Evolutionary conservation across 2,888 invertebrate genomes (phyloP).

Genomic region (Bedellia somnulentella): DNA sequence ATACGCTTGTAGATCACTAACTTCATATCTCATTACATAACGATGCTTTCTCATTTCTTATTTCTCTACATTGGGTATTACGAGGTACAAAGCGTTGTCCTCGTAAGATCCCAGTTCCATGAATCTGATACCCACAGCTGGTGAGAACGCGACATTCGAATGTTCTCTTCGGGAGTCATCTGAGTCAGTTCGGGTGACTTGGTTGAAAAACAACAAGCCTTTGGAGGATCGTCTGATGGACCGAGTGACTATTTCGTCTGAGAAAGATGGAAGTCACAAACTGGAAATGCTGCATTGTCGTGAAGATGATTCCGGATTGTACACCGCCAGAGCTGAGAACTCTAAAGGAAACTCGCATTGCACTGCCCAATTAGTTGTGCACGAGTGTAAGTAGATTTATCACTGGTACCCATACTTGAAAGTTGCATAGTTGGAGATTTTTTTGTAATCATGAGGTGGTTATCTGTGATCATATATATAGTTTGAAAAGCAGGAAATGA

Average conservation of each 20-base stretch:
- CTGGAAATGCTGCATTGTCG: slow-evolving; percentile 75
- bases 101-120: slow-evolving; percentile 31
- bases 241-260: slow-evolving; percentile 65
- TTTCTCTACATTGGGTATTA: no score
- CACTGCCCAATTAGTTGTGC: slow-evolving; percentile 85
- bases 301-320: slow-evolving; percentile 83
- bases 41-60: slow-evolving; percentile 21
- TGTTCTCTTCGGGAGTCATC: slow-evolving; percentile 67
- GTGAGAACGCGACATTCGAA: slow-evolving; percentile 80
- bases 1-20: slow-evolving; percentile 51
- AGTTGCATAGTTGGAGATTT: neutral
- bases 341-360: slow-evolving; percentile 78
- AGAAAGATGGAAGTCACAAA: slow-evolving; percentile 62
- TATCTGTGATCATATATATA: no score
- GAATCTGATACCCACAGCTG: slow-evolving; percentile 66
- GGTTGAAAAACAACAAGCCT: slow-evolving; percentile 88
- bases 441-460: slow-evolving; percentile 1
- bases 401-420: no score
- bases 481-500: no score
- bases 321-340: slow-evolving; percentile 86
- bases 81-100: no score
- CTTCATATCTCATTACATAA: slow-evolving; percentile 47
- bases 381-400: slow-evolving; percentile 68
- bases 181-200: slow-evolving; percentile 68
- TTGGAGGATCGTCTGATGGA: slow-evolving; percentile 75